Percentiles rank a stretch among this genome's conserved stretches.
Conservation (phyloP, 2,113 vertebrate genomes). For the Asarcornis scutulata region DNA sequence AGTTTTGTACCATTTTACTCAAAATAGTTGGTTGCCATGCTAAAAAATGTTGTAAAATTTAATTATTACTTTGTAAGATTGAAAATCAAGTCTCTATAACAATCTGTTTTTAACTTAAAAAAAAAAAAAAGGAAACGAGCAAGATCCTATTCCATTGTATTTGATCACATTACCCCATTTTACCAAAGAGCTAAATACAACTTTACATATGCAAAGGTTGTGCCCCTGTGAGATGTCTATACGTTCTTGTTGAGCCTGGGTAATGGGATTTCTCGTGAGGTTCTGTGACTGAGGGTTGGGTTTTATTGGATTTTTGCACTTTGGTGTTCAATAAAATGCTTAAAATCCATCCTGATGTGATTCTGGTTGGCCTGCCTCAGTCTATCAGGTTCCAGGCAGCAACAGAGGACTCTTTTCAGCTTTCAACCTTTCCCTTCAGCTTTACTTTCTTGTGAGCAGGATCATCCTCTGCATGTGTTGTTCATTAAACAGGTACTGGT, state of each 20-base stretch:
- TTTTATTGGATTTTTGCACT: background rate
- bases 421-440: background rate
- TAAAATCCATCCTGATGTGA: background rate
- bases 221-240: background rate
- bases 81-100: background rate
- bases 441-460: background rate
- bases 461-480: background rate
- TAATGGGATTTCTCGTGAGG: background rate
- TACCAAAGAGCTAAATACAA: background rate
- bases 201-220: background rate
- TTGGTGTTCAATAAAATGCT: background rate
- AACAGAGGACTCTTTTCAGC: background rate
- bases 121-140: background rate
- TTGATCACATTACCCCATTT: background rate
- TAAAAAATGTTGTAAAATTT: background rate
- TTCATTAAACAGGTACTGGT: background rate
- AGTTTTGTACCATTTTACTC: background rate
- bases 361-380: background rate
- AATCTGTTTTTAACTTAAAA: background rate
- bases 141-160: background rate
- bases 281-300: background rate
- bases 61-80: background rate
- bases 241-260: background rate
- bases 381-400: background rate
- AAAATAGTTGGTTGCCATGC: background rate